Evolutionary conservation across 2,113 vertebrate genomes (phyloP), one percentile per base, ranked within the genome.

Genomic region (Cervus canadensis): DNA sequence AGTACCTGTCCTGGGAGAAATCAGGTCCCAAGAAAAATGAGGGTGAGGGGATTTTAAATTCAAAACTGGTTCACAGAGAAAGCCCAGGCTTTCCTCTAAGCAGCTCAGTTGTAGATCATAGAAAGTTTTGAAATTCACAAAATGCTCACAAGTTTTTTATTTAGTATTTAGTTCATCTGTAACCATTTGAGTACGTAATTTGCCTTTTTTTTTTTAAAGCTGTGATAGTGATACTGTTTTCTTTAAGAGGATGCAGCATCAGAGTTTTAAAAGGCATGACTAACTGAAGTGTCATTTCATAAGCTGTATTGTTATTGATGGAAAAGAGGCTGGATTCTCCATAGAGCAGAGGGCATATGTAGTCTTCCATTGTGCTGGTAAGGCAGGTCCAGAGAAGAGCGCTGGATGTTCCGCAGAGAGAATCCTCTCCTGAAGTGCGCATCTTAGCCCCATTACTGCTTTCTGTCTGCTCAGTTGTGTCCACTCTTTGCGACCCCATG

Each of bases 351-450:
- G 30, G 26, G 7, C 57, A 43, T 21, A 19, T 25, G n/a, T 25
- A 2, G n/a, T 52, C 43, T 6, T 1, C 45, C 28, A 0, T n/a
- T 19, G 36, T 60, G 64, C 5, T 15, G 25, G 13, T 2, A 40
- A 48, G 57, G 45, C 40, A 8, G 30, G 71, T 11, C 10, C 6
- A 6, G 43, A 82, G 11, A 33, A 60, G 81, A 67, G 0, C 4
- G 26, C 3, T 11, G 50, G 26, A 1, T 19, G 10, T 12, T 7
- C 6, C 7, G 21, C 57, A 88, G 60, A 33, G 64, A 59, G 36
- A 19, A 2, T 10, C 54, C 28, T 57, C 16, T 84, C 23, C 45
- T 57, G 13, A 79, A 82, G 43, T 89, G 36, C 21, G 0, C 8
- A 3, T 14, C 16, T 40, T 54, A 45, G 76, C 21, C 2, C 7